phyloP scores from a whole-genome alignment of 23 tunicate species.

The Aplidium turbinatum region DNA sequence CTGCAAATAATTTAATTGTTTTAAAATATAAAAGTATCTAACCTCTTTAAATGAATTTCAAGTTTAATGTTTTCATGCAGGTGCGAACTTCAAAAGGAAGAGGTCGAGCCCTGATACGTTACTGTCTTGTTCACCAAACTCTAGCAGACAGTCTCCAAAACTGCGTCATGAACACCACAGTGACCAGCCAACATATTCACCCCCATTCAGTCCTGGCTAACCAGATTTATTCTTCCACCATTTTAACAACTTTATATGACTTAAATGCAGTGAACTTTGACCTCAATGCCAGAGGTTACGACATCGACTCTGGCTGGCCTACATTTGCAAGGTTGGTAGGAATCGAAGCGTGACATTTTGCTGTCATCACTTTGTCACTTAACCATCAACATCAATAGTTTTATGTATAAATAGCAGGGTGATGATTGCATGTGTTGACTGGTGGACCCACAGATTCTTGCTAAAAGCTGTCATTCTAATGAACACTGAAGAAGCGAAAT shows the following conservation, averaged over 20 bases:
- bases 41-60: not conserved
- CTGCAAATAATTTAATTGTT: no score
- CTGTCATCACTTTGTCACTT: no score
- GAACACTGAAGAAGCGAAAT: no score
- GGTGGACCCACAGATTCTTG: no score
- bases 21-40: not conserved
- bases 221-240: conserved; percentile 38
- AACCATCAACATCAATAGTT: no score
- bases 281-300: conserved; percentile 89
- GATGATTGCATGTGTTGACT: no score
- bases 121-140: conserved; percentile 93
- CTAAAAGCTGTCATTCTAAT: no score
- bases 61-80: conserved; percentile 24
- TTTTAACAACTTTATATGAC: conserved; percentile 76
- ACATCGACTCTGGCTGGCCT: conserved; percentile 94
- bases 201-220: conserved; percentile 43
- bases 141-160: conserved; percentile 94
- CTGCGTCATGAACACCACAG: conserved; percentile 62
- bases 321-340: conserved; percentile 98
- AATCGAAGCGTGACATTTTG: no score
- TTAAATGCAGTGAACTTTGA: conserved; percentile 90
- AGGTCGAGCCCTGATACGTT: conserved; percentile 87
- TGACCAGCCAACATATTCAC: conserved; percentile 42
- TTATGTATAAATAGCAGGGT: no score
- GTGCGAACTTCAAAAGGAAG: conserved; percentile 71